Base-by-base conservation (phyloP, 2,888 invertebrate species). In the Pachycephus smyrnensis region DNA sequence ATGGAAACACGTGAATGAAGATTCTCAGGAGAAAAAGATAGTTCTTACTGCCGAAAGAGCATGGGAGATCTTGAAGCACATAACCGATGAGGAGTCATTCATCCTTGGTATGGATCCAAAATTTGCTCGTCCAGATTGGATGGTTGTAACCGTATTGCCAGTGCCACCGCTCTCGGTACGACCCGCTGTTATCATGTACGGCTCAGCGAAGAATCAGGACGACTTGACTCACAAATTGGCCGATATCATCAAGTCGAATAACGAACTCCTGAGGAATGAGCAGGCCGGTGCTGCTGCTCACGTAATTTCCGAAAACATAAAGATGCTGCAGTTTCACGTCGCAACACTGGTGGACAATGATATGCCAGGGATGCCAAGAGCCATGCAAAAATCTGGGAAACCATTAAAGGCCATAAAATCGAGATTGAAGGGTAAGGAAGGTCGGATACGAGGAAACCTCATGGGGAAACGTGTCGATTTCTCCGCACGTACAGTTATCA, bases 391-490 rank as follows among this genome's bases (percentile, higher is more conserved):
- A 92, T 99, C 99, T 0, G 99, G 99, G 4, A 97, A 99, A 90
- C 99, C 99, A 0, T 92, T 99, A 12, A 99, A 99, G 93, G 98
- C 99, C 0, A 94, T 99, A 76, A 99, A 99, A 92, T 97, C 99
- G 4, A 95, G 99, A 74, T 91, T 97, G 75, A 99, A 99, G 92
- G 99, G 99, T 32, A 99, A 99, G 91, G 99, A 99, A 95, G 99
- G 99, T 0, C 94, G 99, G 88, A 99, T 99, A 88, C 94, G 99
- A 92, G 99, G 99, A 87, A 99, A 99, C 92, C 94, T 99, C 87
- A 99, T 99, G 99, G 99, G 99, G 77, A 99, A 99, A 92, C 98
- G 99, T 93, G 99, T 99, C 0, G 99, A 99, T 91, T 99, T 99
- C 91, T 99, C 99, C 0, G 99, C 99, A 9, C 96, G 99, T 92